phyloP scores from a whole-genome alignment of 2,797 vertebrate species.

The Macropus fuliginosus region DNA sequence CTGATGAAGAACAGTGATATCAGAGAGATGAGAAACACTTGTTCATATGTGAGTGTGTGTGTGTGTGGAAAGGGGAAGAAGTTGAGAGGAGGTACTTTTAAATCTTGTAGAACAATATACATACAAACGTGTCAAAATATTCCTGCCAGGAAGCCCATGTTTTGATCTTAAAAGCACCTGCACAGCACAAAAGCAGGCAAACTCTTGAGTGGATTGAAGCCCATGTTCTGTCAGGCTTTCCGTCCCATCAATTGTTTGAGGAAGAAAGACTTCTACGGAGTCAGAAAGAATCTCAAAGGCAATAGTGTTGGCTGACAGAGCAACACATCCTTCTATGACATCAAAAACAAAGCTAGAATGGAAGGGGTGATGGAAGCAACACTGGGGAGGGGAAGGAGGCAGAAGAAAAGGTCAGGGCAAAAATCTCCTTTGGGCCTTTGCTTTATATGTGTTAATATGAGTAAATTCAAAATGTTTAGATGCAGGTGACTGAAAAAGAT shows the following conservation, averaged over 20 bases:
- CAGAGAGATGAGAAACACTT: background rate
- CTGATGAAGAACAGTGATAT: background rate
- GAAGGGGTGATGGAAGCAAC: background rate
- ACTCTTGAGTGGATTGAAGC: background rate
- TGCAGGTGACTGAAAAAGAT: slow-evolving; percentile 1
- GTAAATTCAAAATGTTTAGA: slow-evolving; percentile 37
- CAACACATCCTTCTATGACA: slow-evolving; percentile 33
- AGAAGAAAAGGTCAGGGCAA: slow-evolving; percentile 48
- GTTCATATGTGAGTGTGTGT: background rate
- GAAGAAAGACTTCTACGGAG: slow-evolving; percentile 38
- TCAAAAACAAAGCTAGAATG: slow-evolving; percentile 35
- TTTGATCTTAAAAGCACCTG: slow-evolving; percentile 40
- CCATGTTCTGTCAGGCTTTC: slow-evolving; percentile 30
- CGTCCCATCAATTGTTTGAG: slow-evolving; percentile 33
- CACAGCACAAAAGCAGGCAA: slow-evolving; percentile 5
- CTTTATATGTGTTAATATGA: slow-evolving; percentile 57
- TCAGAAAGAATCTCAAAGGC: slow-evolving; percentile 45
- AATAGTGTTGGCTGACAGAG: background rate
- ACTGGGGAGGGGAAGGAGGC: slow-evolving; percentile 17
- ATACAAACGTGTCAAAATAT: background rate
- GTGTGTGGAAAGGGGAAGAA: background rate
- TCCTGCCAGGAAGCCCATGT: background rate
- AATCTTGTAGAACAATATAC: background rate
- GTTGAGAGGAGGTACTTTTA: background rate
- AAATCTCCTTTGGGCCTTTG: slow-evolving; percentile 35